Evolutionary conservation across 2,797 vertebrate genomes (phyloP), one percentile per base, ranked within the genome.

Genomic region (Poecile montanus): DNA sequence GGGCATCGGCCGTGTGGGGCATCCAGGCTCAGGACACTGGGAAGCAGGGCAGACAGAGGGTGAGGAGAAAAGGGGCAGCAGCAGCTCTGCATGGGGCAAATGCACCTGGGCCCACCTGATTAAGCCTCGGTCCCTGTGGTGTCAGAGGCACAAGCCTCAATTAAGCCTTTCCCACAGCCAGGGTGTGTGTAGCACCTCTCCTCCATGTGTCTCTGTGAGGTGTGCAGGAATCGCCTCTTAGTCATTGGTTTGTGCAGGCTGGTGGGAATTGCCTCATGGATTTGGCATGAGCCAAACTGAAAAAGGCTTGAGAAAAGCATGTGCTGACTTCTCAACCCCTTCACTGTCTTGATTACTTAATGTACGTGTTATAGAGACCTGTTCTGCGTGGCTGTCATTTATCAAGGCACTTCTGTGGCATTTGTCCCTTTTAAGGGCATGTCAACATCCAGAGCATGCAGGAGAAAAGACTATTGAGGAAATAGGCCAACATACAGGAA

Each of bases 351-450:
- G 0, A 25, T 65, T 53, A 5, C 40, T n/a, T 56, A 15, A 29
- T 2, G 20, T 16, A 6, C 0, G 0, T 2, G 11, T 65, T 34
- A 4, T 40, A n/a, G 38, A n/a, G 60, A 51, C 54, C 44, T 26
- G 6, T 7, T 72, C 47, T 4, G 9, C 0, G 0, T 22, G 34
- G 20, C 50, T 16, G 34, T 4, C 4, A 0, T 36, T 57, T 29
- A 36, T 4, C 1, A 5, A 48, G 62, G 60, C n/a, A 26, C 10
- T 5, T 58, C 45, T 26, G 34, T 1, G 4, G 13, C 6, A 4
- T 48, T 30, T 61, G 22, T n/a, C 61, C 51, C 38, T 23, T 1
- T 10, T 17, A 29, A 57, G 36, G 48, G 21, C 36, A 17, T 25
- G 47, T 50, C 15, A 12, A 9, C 8, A n/a, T 27, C 34, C 61